phyloP scores from a whole-genome alignment of 2,888 invertebrate genomes.

The Leptothorax acervorum region DNA sequence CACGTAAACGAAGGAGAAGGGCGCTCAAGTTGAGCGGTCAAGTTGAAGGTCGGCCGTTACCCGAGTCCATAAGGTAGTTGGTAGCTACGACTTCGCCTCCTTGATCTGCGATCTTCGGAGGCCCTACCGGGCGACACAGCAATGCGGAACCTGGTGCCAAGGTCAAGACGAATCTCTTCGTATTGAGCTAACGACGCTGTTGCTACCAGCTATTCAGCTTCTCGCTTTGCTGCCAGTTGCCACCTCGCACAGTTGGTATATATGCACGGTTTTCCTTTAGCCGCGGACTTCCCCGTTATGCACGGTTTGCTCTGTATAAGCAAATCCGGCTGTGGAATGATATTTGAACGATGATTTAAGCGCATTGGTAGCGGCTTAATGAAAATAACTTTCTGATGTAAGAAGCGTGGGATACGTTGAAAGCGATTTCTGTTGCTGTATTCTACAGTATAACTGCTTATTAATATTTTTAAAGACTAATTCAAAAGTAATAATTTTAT shows the following conservation, averaged over 20 bases:
- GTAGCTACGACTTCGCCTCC: conserved; percentile 26
- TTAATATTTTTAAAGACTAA: not conserved
- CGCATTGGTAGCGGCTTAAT: not conserved
- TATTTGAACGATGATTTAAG: conserved; percentile 10
- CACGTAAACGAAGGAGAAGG: conserved; percentile 65
- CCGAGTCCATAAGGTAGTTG: conserved; percentile 23
- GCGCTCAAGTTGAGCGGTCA: conserved; percentile 73
- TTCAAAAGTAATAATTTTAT: not conserved
- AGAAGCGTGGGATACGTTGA: not conserved
- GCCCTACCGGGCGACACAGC: conserved; percentile 51
- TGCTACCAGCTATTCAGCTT: conserved; percentile 26
- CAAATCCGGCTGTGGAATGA: not conserved
- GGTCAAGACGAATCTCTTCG: conserved; percentile 55
- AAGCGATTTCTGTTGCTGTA: not conserved
- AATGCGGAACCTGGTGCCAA: conserved; percentile 74
- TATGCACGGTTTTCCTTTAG: not conserved
- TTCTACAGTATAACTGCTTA: not conserved
- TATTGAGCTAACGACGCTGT: not conserved
- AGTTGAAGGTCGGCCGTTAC: conserved; percentile 80
- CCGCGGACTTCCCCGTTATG: conserved; percentile 26
- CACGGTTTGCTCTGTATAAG: conserved; percentile 29
- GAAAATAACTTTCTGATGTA: not conserved
- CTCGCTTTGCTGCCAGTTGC: conserved; percentile 33
- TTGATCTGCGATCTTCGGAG: conserved; percentile 28
- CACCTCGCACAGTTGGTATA: not conserved